Percentiles rank a stretch among this genome's conserved stretches.
Evolutionary conservation across 2,113 vertebrate genomes (phyloP).

Genomic region (Gracilinanus agilis): DNA sequence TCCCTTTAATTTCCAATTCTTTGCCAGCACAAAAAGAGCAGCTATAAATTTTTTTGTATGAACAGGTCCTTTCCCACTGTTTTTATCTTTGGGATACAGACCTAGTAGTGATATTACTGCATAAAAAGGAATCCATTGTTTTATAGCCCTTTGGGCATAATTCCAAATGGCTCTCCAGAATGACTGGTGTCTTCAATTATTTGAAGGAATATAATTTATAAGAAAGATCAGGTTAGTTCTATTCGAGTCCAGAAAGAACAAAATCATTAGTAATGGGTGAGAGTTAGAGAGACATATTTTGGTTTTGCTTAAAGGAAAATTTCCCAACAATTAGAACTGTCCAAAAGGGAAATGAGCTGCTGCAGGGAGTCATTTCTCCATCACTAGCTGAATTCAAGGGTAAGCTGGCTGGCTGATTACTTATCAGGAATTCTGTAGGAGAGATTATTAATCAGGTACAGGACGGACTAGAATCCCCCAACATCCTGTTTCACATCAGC

Average conservation of each 20-base stretch:
- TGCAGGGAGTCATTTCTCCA: neutral
- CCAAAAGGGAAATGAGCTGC: neutral
- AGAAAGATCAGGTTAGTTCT: neutral
- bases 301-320: neutral
- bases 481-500: neutral
- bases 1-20: too few species aligned
- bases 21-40: too few species aligned
- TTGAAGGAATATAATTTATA: neutral
- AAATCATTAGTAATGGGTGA: neutral
- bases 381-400: neutral
- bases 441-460: neutral
- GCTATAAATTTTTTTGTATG: too few species aligned
- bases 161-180: too few species aligned
- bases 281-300: neutral
- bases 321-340: neutral
- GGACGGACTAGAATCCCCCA: neutral
- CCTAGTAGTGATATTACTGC: too few species aligned
- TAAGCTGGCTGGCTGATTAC: neutral
- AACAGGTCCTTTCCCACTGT: too few species aligned
- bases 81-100: too few species aligned
- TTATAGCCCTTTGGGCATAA: too few species aligned
- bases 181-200: neutral
- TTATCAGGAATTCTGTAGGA: neutral
- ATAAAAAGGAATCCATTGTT: too few species aligned
- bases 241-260: neutral